Conservation (phyloP, 2,888 invertebrate species). For the Polia nebulosa region DNA sequence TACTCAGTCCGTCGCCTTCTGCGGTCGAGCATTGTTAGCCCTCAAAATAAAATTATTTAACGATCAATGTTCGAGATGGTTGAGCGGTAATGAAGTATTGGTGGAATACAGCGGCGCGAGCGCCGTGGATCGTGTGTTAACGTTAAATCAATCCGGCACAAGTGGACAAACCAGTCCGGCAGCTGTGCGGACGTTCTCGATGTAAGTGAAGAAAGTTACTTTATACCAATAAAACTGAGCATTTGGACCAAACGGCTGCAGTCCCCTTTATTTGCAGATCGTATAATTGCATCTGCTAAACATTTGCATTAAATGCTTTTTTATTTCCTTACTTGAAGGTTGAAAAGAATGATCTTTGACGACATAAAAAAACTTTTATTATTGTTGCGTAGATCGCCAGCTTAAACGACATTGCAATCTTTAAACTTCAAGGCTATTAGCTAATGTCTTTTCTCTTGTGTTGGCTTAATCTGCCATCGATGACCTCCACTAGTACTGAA, state of each 20-base stretch:
- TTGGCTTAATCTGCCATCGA: background rate
- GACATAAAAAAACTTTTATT: constrained; percentile 24
- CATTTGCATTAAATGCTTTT: constrained; percentile 38
- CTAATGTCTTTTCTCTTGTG: background rate
- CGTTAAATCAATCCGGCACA: constrained; percentile 89
- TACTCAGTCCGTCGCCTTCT: constrained; percentile 8
- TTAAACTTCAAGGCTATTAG: background rate
- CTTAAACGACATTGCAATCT: constrained; percentile 3
- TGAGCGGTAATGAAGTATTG: constrained; percentile 84
- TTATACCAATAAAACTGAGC: constrained; percentile 63
- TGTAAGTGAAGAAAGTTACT: constrained; percentile 80
- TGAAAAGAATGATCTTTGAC: constrained; percentile 28
- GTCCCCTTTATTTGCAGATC: constrained; percentile 46
- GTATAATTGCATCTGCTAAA: constrained; percentile 50
- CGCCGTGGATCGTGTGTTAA: constrained; percentile 85
- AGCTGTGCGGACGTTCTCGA: constrained; percentile 85
- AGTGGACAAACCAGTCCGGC: constrained; percentile 91
- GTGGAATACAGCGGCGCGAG: constrained; percentile 79
- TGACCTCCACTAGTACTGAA: background rate
- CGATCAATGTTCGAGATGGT: constrained; percentile 73
- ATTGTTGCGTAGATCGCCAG: background rate
- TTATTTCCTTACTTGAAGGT: constrained; percentile 23
- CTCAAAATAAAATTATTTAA: constrained; percentile 61
- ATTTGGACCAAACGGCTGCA: constrained; percentile 53
- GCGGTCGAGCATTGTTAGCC: constrained; percentile 33